phyloP scores from a whole-genome alignment of 37 sponge, comb jelly and placozoan species.

The Haliclona indistincta region DNA sequence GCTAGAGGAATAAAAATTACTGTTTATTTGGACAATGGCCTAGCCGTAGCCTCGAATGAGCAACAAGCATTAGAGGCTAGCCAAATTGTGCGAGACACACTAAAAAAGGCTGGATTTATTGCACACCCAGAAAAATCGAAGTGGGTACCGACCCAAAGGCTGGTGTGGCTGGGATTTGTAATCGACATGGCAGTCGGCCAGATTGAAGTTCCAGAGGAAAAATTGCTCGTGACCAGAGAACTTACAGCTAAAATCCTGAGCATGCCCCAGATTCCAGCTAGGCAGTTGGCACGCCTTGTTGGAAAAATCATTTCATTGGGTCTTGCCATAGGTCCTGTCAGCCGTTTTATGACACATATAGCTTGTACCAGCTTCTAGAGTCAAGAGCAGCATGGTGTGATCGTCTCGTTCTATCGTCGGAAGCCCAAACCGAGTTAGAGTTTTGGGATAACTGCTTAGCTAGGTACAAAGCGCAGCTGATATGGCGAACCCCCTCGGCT shows the following conservation, averaged over 20 bases:
- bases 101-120: neutral
- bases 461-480: constrained; percentile 5
- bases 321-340: constrained; percentile 10
- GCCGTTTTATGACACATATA: neutral
- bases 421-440: constrained; percentile 15
- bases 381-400: neutral
- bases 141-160: neutral
- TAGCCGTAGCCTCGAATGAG: neutral
- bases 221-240: neutral
- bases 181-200: neutral
- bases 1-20: constrained; percentile 15
- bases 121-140: neutral
- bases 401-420: neutral
- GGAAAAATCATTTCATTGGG: constrained; percentile 17
- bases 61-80: neutral
- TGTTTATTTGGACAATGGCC: constrained; percentile 52
- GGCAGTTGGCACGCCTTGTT: constrained; percentile 6
- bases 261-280: neutral
- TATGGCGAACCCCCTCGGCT: constrained; percentile 20
- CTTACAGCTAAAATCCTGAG: neutral
- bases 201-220: constrained; percentile 8
- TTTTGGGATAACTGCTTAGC: constrained; percentile 22
- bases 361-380: neutral
- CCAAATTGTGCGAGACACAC: neutral
- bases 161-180: constrained; percentile 10